Conservation (phyloP, 1,140 invertebrate species). For the Littorina saxatilis region DNA sequence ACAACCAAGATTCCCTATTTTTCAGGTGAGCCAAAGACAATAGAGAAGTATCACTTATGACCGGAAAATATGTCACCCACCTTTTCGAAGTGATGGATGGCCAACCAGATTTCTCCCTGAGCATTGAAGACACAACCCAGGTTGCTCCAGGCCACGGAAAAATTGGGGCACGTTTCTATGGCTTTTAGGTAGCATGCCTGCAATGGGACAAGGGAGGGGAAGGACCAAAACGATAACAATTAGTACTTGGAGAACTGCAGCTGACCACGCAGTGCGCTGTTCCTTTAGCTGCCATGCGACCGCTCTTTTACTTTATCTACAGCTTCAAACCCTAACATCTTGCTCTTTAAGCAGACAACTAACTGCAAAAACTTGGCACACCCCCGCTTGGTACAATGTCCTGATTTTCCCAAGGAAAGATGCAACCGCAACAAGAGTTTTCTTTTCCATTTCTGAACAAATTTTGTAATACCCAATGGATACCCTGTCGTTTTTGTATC, state of each 20-base stretch:
- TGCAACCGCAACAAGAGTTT: not conserved
- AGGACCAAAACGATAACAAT: not conserved
- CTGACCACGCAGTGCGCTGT: not conserved
- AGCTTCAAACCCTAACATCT: too few species aligned
- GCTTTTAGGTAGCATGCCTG: slow-evolving; percentile 99
- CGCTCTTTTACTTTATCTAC: too few species aligned
- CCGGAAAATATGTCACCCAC: too few species aligned
- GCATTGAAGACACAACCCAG: slow-evolving; percentile 99
- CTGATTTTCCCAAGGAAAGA: not conserved
- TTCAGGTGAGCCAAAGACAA: too few species aligned
- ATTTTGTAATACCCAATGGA: too few species aligned
- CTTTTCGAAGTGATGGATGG: slow-evolving; percentile 99
- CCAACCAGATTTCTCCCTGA: slow-evolving; percentile 99
- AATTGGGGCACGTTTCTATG: slow-evolving; percentile 98
- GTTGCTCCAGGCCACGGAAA: slow-evolving; percentile 99
- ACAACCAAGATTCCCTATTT: too few species aligned
- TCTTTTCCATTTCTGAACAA: too few species aligned
- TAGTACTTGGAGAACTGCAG: not conserved
- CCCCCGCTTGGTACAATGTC: not conserved
- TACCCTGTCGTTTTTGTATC: too few species aligned
- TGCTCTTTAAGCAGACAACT: too few species aligned
- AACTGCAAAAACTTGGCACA: slow-evolving; percentile 2
- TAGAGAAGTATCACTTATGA: too few species aligned
- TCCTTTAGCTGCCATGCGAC: not conserved
- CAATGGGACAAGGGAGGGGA: slow-evolving; percentile 28